Base-by-base conservation (phyloP, 2,113 vertebrate genomes). In the Mus pahari region DNA sequence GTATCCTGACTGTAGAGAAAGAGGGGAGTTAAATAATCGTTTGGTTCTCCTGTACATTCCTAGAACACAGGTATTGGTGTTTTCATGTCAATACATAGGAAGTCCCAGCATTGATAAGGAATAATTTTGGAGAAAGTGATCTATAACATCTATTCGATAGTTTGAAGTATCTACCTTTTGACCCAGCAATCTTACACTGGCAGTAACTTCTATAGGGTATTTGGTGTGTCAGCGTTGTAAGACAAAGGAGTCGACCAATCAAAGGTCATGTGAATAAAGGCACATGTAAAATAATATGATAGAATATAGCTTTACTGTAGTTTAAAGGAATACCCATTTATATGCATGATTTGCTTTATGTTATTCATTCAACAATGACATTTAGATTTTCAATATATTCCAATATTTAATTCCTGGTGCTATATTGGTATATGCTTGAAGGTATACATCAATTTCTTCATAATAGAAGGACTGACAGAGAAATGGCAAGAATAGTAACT, bases 191-290 rank as follows among this genome's bases (percentile, higher is more conserved):
- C 1, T 22, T 89, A 68, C 14, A 89, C 83, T n/a, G 11, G 1
- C 24, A 79, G 53, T 58, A 75, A 45, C 55, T 75, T 90, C 50
- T 53, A 62, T 20, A 70, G 12, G 24, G 64, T 10, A 75, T 68
- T 90, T 79, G 8, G 81, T 64, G 1, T 42, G 36, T 53, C 26
- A 92, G 13, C 60, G 83, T 45, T 93, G 7, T 22, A 42, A 78
- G 17, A 7, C 10, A 96, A 89, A 94, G 84, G 36, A 88, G 36
- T 73, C 50, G 39, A 94, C 14, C 50, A 94, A 36, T 82, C 68
- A 86, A 31, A 95, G 92, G 92, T 58, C 36, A 94, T 14, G 36
- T 83, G 26, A 89, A 50, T 93, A 83, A 94, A 92, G 70, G 5
- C 3, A 42, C 10, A 39, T 48, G 16, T 53, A 90, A 58, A 79